phyloP scores from a whole-genome alignment of 2,888 invertebrate species.

The Ormia ochracea region DNA sequence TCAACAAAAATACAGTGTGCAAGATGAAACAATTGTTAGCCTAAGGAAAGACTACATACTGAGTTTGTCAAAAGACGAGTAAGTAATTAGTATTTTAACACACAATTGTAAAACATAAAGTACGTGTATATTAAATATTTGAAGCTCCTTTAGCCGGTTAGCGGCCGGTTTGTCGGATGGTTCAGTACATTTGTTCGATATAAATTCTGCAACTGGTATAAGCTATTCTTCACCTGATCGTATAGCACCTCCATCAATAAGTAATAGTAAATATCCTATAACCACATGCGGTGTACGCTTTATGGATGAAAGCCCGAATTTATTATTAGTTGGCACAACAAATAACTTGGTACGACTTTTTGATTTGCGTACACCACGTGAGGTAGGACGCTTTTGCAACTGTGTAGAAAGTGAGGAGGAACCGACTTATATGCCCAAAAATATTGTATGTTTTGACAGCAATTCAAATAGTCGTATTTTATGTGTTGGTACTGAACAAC shows the following conservation, averaged over 20 bases:
- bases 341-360: constrained; percentile 70
- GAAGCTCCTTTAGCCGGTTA: constrained; percentile 76
- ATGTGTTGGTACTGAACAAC: constrained; percentile 85
- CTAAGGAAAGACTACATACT: too few species aligned
- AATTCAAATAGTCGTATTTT: constrained; percentile 83
- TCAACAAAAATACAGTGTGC: too few species aligned
- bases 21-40: too few species aligned
- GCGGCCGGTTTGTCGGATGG: constrained; percentile 78
- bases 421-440: too few species aligned
- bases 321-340: constrained; percentile 70
- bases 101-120: too few species aligned
- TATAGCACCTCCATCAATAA: constrained; percentile 35
- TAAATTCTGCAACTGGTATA: constrained; percentile 75
- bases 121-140: too few species aligned
- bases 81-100: too few species aligned
- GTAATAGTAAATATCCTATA: background rate
- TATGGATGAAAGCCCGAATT: constrained; percentile 69
- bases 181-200: constrained; percentile 78
- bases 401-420: too few species aligned
- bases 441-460: constrained; percentile 85
- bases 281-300: constrained; percentile 70
- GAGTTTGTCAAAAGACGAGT: too few species aligned
- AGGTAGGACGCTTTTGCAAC: constrained; percentile 74
- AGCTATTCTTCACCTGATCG: too few species aligned
- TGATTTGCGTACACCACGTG: constrained; percentile 77